Conservation (phyloP, 2,113 vertebrate species). For the Damaliscus lunatus region DNA sequence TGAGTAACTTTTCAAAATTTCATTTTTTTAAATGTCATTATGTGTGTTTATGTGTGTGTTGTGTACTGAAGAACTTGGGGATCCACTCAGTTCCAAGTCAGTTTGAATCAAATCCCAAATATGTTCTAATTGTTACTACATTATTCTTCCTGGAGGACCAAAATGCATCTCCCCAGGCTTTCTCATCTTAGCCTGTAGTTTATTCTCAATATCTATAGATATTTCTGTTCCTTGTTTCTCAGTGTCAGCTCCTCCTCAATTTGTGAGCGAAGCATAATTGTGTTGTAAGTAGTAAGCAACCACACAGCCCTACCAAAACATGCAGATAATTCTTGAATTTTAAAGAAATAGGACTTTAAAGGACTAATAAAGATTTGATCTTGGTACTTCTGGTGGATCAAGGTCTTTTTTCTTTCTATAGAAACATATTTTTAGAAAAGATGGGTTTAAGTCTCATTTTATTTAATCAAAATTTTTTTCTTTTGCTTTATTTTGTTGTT, state of each 20-base stretch:
- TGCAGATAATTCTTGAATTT: neutral
- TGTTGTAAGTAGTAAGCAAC: neutral
- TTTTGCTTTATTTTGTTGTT: neutral
- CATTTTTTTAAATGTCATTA: neutral
- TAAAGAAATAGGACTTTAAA: neutral
- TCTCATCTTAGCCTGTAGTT: neutral
- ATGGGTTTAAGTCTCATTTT: neutral
- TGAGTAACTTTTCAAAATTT: neutral
- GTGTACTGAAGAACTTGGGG: neutral
- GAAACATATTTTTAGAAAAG: neutral
- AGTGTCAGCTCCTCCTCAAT: neutral
- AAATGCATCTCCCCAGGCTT: neutral
- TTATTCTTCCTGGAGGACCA: neutral
- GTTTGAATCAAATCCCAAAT: neutral
- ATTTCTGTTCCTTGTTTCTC: neutral
- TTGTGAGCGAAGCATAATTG: neutral
- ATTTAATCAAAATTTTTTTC: neutral
- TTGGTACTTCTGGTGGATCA: neutral
- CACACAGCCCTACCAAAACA: neutral
- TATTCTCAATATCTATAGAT: neutral
- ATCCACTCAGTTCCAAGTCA: neutral
- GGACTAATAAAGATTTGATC: neutral
- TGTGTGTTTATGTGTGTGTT: neutral
- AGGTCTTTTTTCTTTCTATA: neutral
- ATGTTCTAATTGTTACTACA: neutral